Percentiles rank a stretch among this genome's conserved stretches.
Evolutionary conservation across 2,113 vertebrate species (phyloP).

Genomic region (Tragelaphus scriptus): DNA sequence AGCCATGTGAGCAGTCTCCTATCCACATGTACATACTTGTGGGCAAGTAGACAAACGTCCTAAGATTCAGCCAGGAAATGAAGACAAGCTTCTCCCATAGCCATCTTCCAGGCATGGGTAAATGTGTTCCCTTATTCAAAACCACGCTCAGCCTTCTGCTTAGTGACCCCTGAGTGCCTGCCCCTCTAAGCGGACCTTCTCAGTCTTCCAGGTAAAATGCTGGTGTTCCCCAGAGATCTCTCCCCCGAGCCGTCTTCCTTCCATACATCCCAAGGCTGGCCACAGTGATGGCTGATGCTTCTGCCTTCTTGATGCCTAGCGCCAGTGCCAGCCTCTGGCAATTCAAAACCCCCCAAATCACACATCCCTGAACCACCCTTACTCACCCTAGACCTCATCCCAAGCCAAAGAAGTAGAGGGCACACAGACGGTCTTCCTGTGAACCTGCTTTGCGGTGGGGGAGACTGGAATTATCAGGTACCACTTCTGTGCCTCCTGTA

Average conservation of each 20-base stretch:
- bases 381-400: not conserved
- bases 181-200: not conserved
- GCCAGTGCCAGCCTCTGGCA: not conserved
- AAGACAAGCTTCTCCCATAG: not conserved
- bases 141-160: not conserved
- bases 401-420: not conserved
- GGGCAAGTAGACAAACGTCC: not conserved
- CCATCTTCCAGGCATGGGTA: not conserved
- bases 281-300: rapidly evolving
- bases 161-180: not conserved
- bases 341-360: rapidly evolving
- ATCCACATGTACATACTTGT: constrained; percentile 39
- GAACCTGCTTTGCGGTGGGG: not conserved
- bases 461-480: not conserved
- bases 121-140: not conserved
- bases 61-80: not conserved
- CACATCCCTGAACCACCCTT: not conserved
- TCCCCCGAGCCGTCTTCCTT: not conserved
- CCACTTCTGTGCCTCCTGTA: not conserved
- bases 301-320: not conserved
- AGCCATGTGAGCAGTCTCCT: not conserved
- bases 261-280: rapidly evolving
- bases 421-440: not conserved
- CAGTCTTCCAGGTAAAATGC: not conserved
- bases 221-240: not conserved